Percentiles rank a stretch among this genome's conserved stretches.
These are phyloP conservation scores for Haliclona indistincta DNA, from an alignment of 37 sponge, comb jelly and placozoan genomes.

Conservation along the genomic window DNA sequence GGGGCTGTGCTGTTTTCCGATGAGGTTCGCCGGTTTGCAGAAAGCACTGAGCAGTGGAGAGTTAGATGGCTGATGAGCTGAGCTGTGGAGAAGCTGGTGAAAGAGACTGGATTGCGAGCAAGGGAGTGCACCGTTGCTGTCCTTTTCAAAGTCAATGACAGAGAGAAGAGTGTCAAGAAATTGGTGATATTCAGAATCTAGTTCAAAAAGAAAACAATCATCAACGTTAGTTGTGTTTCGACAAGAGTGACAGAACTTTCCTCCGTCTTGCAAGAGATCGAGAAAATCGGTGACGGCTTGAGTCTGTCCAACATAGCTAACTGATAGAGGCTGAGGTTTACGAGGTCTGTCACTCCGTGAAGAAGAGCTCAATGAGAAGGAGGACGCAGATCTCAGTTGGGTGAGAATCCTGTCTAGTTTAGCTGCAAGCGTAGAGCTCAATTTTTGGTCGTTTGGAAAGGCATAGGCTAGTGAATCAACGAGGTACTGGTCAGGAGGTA, in stretches of 20 bases:
- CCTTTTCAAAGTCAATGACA: too few species aligned
- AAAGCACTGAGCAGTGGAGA: too few species aligned
- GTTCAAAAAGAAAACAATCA: conserved; percentile 41
- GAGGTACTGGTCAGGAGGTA: conserved; percentile 14
- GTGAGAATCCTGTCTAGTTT: conserved; percentile 26
- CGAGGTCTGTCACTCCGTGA: background rate
- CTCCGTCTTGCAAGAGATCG: background rate
- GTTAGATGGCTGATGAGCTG: too few species aligned
- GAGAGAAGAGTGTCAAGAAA: conserved; percentile 43
- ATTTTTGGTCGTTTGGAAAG: conserved; percentile 9
- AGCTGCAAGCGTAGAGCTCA: background rate
- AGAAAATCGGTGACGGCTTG: background rate
- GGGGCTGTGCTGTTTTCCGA: too few species aligned
- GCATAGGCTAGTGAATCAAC: conserved; percentile 24
- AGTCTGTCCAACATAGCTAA: conserved; percentile 18
- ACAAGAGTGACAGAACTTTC: background rate
- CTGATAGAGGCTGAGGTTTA: conserved; percentile 20
- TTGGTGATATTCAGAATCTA: conserved; percentile 23
- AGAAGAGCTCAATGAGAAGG: background rate
- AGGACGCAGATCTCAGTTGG: conserved; percentile 15
- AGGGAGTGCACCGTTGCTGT: too few species aligned
- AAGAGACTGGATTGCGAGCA: too few species aligned
- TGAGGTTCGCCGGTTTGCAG: too few species aligned
- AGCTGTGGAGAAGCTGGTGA: too few species aligned
- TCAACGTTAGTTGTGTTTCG: background rate